These are phyloP conservation scores for Thaleichthys pacificus DNA, from an alignment of 2,797 vertebrate species.

Conservation along the genomic window DNA sequence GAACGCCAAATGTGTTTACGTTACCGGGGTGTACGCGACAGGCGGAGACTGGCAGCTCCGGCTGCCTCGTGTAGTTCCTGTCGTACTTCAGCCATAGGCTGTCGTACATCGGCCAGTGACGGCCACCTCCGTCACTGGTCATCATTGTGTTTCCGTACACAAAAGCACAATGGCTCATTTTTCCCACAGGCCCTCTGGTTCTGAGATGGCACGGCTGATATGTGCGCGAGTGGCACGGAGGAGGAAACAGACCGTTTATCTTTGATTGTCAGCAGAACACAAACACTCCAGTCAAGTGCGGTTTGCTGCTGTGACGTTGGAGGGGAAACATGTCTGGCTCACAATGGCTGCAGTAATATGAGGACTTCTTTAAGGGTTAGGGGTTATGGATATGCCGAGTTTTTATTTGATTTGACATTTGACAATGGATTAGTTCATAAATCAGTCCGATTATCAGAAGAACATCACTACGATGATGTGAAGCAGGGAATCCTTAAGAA, in stretches of 20 bases:
- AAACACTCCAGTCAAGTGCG: conserved; percentile 27
- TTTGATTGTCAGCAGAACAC: conserved; percentile 27
- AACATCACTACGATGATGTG: not conserved
- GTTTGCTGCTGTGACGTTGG: not conserved
- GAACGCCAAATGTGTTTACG: not conserved
- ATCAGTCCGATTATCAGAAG: not conserved
- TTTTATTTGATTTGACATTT: not conserved
- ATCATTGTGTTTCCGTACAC: conserved; percentile 36
- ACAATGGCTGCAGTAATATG: not conserved
- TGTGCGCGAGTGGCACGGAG: conserved; percentile 36
- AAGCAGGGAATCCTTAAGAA: not conserved
- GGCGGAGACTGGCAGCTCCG: not conserved
- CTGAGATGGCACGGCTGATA: conserved; percentile 45
- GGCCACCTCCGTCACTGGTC: conserved; percentile 5
- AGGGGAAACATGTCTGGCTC: not conserved
- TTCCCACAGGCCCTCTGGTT: conserved; percentile 21
- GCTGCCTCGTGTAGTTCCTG: not conserved
- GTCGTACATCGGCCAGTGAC: not conserved
- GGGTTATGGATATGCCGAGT: not conserved
- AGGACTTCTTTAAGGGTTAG: not conserved
- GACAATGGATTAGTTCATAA: not conserved
- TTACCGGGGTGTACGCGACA: not conserved
- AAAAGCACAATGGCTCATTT: conserved; percentile 39
- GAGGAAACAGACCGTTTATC: conserved; percentile 41
- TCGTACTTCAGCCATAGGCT: not conserved